Conservation (phyloP, 2,113 vertebrate species). For the Regulus satrapa region DNA sequence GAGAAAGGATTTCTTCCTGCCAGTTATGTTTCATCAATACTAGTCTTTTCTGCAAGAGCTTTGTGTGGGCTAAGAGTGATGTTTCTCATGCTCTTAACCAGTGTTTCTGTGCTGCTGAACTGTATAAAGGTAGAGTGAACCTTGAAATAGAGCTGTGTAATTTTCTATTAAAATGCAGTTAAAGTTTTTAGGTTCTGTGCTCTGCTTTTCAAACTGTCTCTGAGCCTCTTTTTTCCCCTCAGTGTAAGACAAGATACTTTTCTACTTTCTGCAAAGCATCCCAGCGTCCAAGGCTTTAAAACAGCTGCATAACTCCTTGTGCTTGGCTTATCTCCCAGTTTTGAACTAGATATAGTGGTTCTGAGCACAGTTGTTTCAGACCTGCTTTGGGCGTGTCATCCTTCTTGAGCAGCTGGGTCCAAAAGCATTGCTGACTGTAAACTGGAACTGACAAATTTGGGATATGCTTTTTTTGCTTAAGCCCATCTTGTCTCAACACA, state of each 20-base stretch:
- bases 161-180: not conserved
- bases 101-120: not conserved
- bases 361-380: not conserved
- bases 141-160: not conserved
- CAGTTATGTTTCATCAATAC: not conserved
- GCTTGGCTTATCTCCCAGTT: constrained; percentile 5
- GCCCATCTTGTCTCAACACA: not conserved
- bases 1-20: not conserved
- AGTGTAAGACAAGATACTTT: not conserved
- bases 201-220: not conserved
- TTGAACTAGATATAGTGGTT: not conserved
- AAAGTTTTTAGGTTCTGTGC: not conserved
- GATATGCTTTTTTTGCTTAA: not conserved
- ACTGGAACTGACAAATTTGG: not conserved
- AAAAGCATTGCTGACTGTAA: not conserved
- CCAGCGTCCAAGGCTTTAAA: not conserved
- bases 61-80: not conserved
- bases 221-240: not conserved
- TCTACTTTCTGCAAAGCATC: not conserved
- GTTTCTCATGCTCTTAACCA: not conserved
- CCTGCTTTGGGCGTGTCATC: not conserved
- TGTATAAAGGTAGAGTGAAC: not conserved
- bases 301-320: not conserved
- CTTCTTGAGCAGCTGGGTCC: not conserved
- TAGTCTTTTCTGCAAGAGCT: not conserved